Evolutionary conservation across 2,888 invertebrate species (phyloP).

Genomic region (Blastobasis adustella): DNA sequence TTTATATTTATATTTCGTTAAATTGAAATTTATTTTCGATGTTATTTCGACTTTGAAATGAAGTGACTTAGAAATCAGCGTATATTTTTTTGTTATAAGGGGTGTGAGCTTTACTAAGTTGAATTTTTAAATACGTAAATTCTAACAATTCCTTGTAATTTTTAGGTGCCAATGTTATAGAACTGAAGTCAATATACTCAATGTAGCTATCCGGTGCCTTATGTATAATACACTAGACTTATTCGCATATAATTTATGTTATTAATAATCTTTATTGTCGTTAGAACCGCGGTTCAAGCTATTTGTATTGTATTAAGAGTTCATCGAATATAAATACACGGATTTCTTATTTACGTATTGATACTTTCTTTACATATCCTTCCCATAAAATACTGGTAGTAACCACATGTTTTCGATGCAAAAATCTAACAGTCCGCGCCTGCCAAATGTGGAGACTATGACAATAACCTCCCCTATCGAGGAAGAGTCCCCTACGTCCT

Average conservation of each 20-base stretch:
- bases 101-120: too few species aligned
- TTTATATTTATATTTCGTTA: slow-evolving; percentile 5
- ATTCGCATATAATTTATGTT: slow-evolving; percentile 60
- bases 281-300: slow-evolving; percentile 3
- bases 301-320: slow-evolving; percentile 14
- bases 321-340: slow-evolving; percentile 47
- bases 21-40: background rate
- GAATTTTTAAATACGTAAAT: background rate
- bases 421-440: too few species aligned
- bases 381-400: too few species aligned
- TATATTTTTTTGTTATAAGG: too few species aligned
- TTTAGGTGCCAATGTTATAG: slow-evolving; percentile 9
- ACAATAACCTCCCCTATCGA: too few species aligned
- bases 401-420: too few species aligned
- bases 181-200: slow-evolving; percentile 35
- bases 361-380: too few species aligned
- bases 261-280: slow-evolving; percentile 12
- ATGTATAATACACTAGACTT: slow-evolving; percentile 45
- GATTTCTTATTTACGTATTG: slow-evolving; percentile 12
- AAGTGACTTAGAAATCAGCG: too few species aligned
- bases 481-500: too few species aligned
- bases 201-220: slow-evolving; percentile 51
- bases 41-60: too few species aligned
- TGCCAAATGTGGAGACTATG: too few species aligned
- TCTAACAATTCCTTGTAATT: background rate